Conservation (phyloP, 2,113 vertebrate species). For the Cricetomys ansorgei region DNA sequence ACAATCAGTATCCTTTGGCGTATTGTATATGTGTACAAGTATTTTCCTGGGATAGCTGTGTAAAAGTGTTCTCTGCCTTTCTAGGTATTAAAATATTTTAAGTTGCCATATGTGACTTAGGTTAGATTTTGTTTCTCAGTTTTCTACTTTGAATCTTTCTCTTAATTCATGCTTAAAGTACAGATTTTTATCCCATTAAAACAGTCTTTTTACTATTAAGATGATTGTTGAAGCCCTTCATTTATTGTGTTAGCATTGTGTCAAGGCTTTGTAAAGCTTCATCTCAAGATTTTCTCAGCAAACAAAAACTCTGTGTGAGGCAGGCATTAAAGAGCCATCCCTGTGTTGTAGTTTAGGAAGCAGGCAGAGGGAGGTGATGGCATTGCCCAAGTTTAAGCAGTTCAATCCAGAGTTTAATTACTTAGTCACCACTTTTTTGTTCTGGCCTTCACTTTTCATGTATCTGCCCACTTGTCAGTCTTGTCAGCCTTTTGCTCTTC, state of each 20-base stretch:
- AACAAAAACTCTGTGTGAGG: neutral
- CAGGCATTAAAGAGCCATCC: neutral
- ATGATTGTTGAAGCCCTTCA: neutral
- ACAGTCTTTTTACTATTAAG: neutral
- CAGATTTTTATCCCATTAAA: neutral
- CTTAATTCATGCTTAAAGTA: slow-evolving; percentile 1
- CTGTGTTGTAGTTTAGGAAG: neutral
- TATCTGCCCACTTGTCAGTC: neutral
- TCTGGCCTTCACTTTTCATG: neutral
- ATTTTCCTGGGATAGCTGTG: neutral
- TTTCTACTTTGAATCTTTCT: slow-evolving; percentile 9
- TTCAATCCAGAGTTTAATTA: neutral
- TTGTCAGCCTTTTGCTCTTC: neutral
- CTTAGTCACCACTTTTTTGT: neutral
- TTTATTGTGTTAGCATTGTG: neutral
- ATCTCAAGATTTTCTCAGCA: neutral
- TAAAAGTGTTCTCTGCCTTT: neutral
- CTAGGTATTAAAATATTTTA: slow-evolving; percentile 16
- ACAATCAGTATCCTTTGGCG: neutral
- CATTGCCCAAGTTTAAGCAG: neutral
- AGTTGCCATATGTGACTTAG: neutral
- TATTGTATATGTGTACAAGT: neutral
- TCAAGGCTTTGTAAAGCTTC: neutral
- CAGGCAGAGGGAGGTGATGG: neutral
- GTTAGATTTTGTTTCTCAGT: slow-evolving; percentile 36